Conservation (phyloP, 1,140 invertebrate genomes). For the Pinna nobilis region DNA sequence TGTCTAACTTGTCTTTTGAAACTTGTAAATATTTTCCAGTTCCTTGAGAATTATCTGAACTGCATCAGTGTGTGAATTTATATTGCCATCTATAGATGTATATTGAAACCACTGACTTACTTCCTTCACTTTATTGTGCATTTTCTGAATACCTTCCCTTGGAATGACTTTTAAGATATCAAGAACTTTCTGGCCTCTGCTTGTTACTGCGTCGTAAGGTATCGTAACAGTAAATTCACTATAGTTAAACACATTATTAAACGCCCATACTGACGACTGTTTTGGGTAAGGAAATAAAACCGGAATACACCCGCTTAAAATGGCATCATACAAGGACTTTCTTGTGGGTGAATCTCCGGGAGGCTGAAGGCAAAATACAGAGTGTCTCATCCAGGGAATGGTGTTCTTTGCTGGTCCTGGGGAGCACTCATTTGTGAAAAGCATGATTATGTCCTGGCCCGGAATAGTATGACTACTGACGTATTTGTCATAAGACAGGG, state of each 20-base stretch:
- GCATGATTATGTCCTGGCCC: conserved; percentile 35
- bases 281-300: conserved; percentile 51
- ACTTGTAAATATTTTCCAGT: not conserved
- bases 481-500: conserved; percentile 15
- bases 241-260: conserved; percentile 46
- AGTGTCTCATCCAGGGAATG: conserved; percentile 58
- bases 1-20: no score
- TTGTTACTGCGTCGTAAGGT: conserved; percentile 4
- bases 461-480: not conserved
- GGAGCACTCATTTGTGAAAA: conserved; percentile 53
- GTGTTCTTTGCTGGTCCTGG: conserved; percentile 36
- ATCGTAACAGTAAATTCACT: conserved; percentile 50
- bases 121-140: conserved; percentile 43
- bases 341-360: conserved; percentile 63
- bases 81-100: conserved; percentile 23
- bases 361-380: conserved; percentile 62
- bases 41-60: conserved; percentile 46
- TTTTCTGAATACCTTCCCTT: conserved; percentile 16
- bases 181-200: conserved; percentile 30
- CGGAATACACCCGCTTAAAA: conserved; percentile 62
- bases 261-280: conserved; percentile 46
- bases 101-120: conserved; percentile 58
- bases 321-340: conserved; percentile 63
- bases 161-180: conserved; percentile 44
- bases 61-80: conserved; percentile 37